phyloP scores from a whole-genome alignment of 2,797 vertebrate genomes.

The Carduelis carduelis region DNA sequence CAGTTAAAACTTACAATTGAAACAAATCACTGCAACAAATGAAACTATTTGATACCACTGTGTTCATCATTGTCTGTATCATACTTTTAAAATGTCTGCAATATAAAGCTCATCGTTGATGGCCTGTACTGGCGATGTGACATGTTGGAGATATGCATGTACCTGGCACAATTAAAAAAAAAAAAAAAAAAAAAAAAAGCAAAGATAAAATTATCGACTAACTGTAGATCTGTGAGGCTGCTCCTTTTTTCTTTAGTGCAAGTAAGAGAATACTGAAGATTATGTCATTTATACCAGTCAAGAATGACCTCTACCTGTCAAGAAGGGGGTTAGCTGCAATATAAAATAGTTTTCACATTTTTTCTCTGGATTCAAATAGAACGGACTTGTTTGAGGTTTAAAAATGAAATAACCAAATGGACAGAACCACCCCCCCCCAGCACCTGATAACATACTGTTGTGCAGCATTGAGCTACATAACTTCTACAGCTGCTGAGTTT shows the following conservation, averaged over 20 bases:
- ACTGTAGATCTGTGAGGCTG: not conserved
- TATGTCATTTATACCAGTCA: not conserved
- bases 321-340: not conserved
- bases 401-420: not conserved
- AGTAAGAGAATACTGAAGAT: not conserved
- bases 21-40: not conserved
- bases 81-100: not conserved
- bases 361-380: not conserved
- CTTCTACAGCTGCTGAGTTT: not conserved
- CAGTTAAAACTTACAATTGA: not conserved
- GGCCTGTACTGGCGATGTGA: not conserved
- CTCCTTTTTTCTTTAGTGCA: not conserved
- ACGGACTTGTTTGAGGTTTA: not conserved
- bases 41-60: not conserved
- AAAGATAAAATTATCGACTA: not conserved
- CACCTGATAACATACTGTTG: not conserved
- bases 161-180: rapidly evolving
- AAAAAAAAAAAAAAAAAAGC: not conserved
- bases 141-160: not conserved
- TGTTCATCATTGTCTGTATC: not conserved
- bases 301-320: not conserved
- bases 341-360: not conserved
- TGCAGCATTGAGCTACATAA: not conserved
- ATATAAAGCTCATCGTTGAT: not conserved
- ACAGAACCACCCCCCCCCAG: rapidly evolving